Percentiles rank a stretch among this genome's conserved stretches.
Conservation (phyloP, 2,113 vertebrate genomes). For the Nymphicus hollandicus region DNA sequence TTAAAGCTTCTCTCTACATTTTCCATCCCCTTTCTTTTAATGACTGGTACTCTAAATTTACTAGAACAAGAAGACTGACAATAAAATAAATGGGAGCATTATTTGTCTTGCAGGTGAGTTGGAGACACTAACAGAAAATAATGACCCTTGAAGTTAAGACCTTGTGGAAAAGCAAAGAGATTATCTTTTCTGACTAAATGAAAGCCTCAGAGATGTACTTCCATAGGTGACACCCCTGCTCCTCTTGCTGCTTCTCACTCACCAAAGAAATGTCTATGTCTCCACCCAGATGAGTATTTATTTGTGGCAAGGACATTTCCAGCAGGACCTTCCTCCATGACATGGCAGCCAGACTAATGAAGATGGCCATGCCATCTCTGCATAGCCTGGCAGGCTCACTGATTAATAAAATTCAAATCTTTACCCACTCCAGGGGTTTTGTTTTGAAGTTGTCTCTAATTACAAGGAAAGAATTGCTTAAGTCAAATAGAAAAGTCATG, state of each 20-base stretch:
- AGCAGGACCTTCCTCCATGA: neutral
- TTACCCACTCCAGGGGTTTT: neutral
- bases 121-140: neutral
- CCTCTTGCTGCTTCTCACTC: neutral
- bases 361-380: neutral
- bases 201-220: neutral
- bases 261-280: neutral
- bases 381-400: neutral
- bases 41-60: neutral
- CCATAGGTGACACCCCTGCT: fast-evolving
- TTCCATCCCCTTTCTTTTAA: neutral
- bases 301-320: neutral
- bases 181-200: neutral
- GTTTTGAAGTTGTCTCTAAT: neutral
- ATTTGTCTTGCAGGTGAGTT: neutral
- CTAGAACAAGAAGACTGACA: neutral
- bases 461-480: neutral
- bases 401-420: neutral
- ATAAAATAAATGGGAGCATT: neutral
- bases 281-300: neutral
- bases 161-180: neutral
- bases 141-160: neutral
- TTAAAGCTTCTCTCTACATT: neutral
- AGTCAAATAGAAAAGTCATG: neutral
- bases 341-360: neutral